These are phyloP conservation scores for Zaprionus inermis DNA, from an alignment of 1,140 invertebrate genomes.

Conservation along the genomic window DNA sequence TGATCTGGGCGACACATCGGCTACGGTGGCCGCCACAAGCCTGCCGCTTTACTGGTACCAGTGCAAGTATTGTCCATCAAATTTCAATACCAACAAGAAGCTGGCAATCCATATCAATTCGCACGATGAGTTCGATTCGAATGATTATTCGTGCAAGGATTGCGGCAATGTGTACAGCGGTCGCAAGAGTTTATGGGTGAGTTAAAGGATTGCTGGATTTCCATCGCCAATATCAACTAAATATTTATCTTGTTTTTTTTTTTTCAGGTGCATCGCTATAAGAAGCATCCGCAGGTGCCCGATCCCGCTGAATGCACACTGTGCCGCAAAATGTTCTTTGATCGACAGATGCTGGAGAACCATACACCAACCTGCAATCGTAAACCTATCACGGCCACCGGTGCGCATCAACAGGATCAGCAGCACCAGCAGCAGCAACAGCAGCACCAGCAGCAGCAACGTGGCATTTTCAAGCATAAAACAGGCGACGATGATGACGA, in stretches of 20 bases:
- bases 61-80: slow-evolving; percentile 83
- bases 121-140: slow-evolving; percentile 82
- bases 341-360: slow-evolving; percentile 80
- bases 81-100: slow-evolving; percentile 83
- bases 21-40: background rate
- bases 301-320: slow-evolving; percentile 78
- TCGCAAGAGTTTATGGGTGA: slow-evolving; percentile 83
- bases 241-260: no score
- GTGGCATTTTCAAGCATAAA: slow-evolving; percentile 68
- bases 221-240: background rate
- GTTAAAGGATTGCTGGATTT: background rate
- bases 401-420: slow-evolving; percentile 63
- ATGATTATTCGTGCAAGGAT: slow-evolving; percentile 83
- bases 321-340: slow-evolving; percentile 82
- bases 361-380: slow-evolving; percentile 82
- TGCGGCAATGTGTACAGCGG: slow-evolving; percentile 84
- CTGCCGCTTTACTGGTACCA: slow-evolving; percentile 81
- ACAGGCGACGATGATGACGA: slow-evolving; percentile 80
- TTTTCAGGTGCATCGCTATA: slow-evolving; percentile 79
- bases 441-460: slow-evolving; percentile 26
- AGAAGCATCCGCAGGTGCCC: slow-evolving; percentile 83
- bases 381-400: slow-evolving; percentile 73
- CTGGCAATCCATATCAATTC: slow-evolving; percentile 84
- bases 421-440: slow-evolving; percentile 37
- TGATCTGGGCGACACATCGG: slow-evolving; percentile 27